These are phyloP conservation scores for Ictalurus punctatus DNA, from an alignment of 2,113 vertebrate genomes.

Conservation along the genomic window DNA sequence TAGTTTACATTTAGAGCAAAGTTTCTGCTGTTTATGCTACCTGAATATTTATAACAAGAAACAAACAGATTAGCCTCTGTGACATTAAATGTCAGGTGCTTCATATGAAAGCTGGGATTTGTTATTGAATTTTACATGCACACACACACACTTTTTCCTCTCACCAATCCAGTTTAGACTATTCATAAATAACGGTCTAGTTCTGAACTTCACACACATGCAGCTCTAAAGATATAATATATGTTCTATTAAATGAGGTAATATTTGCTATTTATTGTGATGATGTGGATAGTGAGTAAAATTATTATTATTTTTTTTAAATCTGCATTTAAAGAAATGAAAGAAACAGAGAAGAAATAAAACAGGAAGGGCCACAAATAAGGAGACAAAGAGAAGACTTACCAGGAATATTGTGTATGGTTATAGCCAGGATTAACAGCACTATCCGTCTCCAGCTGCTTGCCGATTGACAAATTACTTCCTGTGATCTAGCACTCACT, in stretches of 20 bases:
- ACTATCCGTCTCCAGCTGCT: constrained; percentile 88
- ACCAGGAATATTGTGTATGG: constrained; percentile 98
- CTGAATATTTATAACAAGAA: constrained; percentile 3
- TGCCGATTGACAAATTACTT: constrained; percentile 41
- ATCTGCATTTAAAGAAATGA: neutral
- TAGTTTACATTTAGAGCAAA: neutral
- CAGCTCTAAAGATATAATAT: neutral
- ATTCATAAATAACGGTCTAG: neutral
- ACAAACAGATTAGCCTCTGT: neutral
- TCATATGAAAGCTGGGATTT: constrained; percentile 8
- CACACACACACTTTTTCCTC: neutral
- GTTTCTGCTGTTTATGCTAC: neutral
- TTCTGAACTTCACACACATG: neutral
- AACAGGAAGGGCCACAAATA: neutral
- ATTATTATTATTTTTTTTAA: neutral
- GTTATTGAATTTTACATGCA: neutral
- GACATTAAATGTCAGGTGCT: constrained; percentile 13
- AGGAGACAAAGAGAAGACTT: neutral
- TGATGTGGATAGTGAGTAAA: neutral
- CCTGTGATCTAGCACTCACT: constrained; percentile 39
- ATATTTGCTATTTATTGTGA: neutral
- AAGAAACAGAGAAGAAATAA: constrained; percentile 48
- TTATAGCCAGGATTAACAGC: constrained; percentile 92
- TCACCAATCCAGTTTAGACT: constrained; percentile 4
- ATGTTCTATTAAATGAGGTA: neutral